Percentiles rank a stretch among this genome's conserved stretches.
Conservation (phyloP, 1,140 invertebrate genomes). For the Oryzaephilus surinamensis region DNA sequence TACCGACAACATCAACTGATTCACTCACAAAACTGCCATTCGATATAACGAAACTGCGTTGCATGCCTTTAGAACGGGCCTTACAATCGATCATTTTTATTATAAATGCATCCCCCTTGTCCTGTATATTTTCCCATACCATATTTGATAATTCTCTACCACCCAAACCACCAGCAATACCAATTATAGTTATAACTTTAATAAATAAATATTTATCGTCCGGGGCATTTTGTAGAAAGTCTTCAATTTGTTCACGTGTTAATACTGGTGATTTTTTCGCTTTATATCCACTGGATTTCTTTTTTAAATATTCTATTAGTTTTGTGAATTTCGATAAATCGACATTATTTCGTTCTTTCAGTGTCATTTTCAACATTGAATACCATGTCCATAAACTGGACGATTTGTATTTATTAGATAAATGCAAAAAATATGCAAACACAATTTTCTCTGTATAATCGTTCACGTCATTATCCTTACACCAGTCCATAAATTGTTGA, state of each 20-base stretch:
- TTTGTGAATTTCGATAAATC: slow-evolving; percentile 11
- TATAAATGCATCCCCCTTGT: not conserved
- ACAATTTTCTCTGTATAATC: slow-evolving; percentile 22
- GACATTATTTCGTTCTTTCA: slow-evolving; percentile 16
- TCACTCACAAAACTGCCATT: too few relatives aligned
- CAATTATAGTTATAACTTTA: slow-evolving; percentile 14
- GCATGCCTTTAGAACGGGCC: not conserved
- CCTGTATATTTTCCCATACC: slow-evolving; percentile 1
- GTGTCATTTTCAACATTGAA: slow-evolving; percentile 22
- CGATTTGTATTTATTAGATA: slow-evolving; percentile 18
- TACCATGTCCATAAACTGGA: slow-evolving; percentile 23
- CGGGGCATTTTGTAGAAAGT: slow-evolving; percentile 15
- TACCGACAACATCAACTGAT: not conserved
- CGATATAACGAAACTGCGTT: not conserved
- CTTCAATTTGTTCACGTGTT: slow-evolving; percentile 13
- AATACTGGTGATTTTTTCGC: slow-evolving; percentile 18
- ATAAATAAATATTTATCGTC: slow-evolving; percentile 17
- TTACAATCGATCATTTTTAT: not conserved
- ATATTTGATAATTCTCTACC: slow-evolving; percentile 3
- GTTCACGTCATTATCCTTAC: slow-evolving; percentile 15
- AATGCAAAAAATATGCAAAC: slow-evolving; percentile 23
- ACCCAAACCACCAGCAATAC: slow-evolving; percentile 14
- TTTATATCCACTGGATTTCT: slow-evolving; percentile 13
- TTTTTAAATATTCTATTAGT: slow-evolving; percentile 11
- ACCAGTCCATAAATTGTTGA: too few relatives aligned